Percentiles rank a stretch among this genome's conserved stretches.
Conservation (phyloP, 2,113 vertebrate genomes). For the Corythaixoides concolor region DNA sequence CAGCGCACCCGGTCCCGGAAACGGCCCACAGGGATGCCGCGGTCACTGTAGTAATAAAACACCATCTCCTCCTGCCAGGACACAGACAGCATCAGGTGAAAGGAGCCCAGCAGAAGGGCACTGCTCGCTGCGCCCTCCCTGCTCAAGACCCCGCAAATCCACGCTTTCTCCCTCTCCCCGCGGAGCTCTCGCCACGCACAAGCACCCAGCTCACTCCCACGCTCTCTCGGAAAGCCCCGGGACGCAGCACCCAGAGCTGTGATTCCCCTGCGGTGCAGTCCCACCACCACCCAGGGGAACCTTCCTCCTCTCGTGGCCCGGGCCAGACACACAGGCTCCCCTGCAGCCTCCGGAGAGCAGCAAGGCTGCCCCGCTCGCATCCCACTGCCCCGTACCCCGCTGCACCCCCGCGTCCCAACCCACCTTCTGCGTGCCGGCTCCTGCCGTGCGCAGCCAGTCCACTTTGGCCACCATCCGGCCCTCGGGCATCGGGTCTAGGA, state of each 20-base stretch:
- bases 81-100: background rate
- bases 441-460: slow-evolving; percentile 56
- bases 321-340: fast-evolving
- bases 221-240: background rate
- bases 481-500: background rate
- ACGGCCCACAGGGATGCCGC: slow-evolving; percentile 38
- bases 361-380: fast-evolving
- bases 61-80: slow-evolving; percentile 64
- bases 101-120: background rate
- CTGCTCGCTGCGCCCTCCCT: background rate
- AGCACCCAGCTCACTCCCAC: background rate
- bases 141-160: fast-evolving
- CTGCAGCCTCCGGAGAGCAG: background rate
- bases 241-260: fast-evolving
- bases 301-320: background rate
- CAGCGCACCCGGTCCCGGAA: slow-evolving; percentile 72
- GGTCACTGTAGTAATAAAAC: slow-evolving; percentile 67
- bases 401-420: background rate
- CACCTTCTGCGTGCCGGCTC: background rate
- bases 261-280: background rate
- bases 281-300: fast-evolving
- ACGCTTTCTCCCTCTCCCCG: fast-evolving
- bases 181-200: fast-evolving
- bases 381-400: fast-evolving
- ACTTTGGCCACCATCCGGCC: slow-evolving; percentile 57